Percentiles rank a stretch among this genome's conserved stretches.
Evolutionary conservation across 2,888 invertebrate genomes (phyloP).

Genomic region (Callyntrura sp.): DNA sequence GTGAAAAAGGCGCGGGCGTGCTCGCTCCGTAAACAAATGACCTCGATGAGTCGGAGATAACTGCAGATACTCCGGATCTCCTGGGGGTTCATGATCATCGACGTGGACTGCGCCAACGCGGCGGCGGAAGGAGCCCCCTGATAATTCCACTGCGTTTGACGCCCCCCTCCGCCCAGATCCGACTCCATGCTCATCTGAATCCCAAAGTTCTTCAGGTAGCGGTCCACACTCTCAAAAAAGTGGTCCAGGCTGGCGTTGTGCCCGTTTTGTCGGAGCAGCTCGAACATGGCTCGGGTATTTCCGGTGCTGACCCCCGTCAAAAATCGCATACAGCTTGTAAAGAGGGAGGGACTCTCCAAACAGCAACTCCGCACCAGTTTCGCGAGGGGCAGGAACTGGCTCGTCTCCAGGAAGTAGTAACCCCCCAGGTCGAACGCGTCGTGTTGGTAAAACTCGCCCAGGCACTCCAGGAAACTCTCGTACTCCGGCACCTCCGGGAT

Average conservation of each 20-base stretch:
- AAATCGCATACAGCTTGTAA: constrained; percentile 95
- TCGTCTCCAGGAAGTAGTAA: constrained; percentile 85
- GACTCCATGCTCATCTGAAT: not conserved
- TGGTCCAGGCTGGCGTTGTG: constrained; percentile 92
- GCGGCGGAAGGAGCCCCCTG: not conserved
- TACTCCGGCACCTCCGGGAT: constrained; percentile 91
- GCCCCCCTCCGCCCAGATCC: too few relatives aligned
- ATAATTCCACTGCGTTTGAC: constrained; percentile 21
- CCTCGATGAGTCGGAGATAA: constrained; percentile 80
- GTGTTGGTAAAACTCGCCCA: constrained; percentile 91
- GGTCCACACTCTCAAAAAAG: constrained; percentile 91
- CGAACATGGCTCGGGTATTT: constrained; percentile 92
- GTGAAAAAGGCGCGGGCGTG: constrained; percentile 80
- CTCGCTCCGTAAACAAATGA: constrained; percentile 72
- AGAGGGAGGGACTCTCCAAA: constrained; percentile 92
- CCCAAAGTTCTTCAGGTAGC: constrained; percentile 78
- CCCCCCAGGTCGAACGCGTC: constrained; percentile 91
- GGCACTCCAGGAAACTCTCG: constrained; percentile 92
- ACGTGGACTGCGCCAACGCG: not conserved
- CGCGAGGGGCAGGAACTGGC: constrained; percentile 88
- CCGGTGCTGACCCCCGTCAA: constrained; percentile 92
- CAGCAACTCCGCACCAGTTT: constrained; percentile 96
- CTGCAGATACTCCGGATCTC: constrained; percentile 82
- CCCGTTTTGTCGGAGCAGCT: constrained; percentile 90
- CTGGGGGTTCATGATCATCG: constrained; percentile 79